These are phyloP conservation scores for Daubentonia madagascariensis DNA, from an alignment of 2,113 vertebrate species.

Conservation along the genomic window DNA sequence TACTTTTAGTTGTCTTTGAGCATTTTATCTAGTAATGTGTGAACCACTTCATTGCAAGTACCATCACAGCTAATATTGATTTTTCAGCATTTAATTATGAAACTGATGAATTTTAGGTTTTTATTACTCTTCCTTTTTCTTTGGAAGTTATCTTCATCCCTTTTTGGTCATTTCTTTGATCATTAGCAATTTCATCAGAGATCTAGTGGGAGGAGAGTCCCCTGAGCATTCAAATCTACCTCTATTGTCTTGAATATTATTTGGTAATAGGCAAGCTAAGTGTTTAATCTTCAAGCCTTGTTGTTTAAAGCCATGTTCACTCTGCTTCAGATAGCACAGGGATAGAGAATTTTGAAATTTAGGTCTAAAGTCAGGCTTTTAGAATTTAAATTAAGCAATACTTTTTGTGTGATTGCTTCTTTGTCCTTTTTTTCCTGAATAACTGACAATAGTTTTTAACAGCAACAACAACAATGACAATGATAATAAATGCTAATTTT, in stretches of 20 bases:
- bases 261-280: not conserved
- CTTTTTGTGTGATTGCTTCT: not conserved
- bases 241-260: not conserved
- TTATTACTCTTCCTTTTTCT: not conserved
- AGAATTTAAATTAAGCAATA: not conserved
- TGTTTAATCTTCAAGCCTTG: not conserved
- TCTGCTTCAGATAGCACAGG: not conserved
- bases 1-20: not conserved
- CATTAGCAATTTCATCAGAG: not conserved
- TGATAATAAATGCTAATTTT: not conserved
- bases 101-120: not conserved
- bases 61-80: not conserved
- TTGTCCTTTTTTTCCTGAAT: not conserved
- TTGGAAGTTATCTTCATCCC: not conserved
- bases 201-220: not conserved
- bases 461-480: not conserved
- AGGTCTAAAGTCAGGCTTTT: not conserved
- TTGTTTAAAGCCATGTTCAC: not conserved
- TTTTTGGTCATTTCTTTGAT: not conserved
- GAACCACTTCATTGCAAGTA: not conserved
- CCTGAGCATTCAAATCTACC: not conserved
- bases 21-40: not conserved
- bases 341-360: not conserved
- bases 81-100: not conserved
- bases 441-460: not conserved